phyloP scores from a whole-genome alignment of 1,140 invertebrate species.

The Branchinecta lindahli region DNA sequence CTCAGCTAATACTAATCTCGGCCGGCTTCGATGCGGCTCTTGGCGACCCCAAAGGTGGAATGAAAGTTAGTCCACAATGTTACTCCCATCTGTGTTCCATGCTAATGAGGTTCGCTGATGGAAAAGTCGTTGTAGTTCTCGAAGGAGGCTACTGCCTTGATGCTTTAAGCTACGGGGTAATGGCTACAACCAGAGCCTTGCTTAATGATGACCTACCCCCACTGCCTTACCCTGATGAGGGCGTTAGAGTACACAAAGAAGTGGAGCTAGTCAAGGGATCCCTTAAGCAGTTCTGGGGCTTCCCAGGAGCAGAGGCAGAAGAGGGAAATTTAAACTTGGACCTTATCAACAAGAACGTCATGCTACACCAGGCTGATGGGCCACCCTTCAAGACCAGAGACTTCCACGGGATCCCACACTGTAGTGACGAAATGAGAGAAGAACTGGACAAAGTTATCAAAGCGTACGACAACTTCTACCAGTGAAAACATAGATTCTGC shows the following conservation, averaged over 20 bases:
- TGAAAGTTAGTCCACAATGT: not conserved
- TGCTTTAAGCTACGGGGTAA: not conserved
- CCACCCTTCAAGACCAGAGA: not conserved
- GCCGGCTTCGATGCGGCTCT: conserved; percentile 66
- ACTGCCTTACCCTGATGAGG: not conserved
- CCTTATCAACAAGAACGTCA: not conserved
- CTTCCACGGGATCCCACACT: not conserved
- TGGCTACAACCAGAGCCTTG: not conserved
- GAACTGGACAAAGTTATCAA: no score
- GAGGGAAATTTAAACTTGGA: not conserved
- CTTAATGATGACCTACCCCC: not conserved
- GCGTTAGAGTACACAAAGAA: not conserved
- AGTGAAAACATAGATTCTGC: no score
- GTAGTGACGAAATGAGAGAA: no score
- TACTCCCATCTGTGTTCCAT: not conserved
- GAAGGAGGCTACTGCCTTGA: not conserved
- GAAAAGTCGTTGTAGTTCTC: not conserved
- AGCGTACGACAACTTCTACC: no score
- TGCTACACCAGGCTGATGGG: not conserved
- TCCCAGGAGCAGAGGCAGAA: not conserved
- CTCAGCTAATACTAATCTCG: conserved; percentile 62
- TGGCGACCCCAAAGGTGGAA: conserved; percentile 38
- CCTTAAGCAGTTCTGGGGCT: not conserved
- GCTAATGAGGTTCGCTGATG: not conserved
- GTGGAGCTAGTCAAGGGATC: not conserved